Evolutionary conservation across 2,797 vertebrate species (phyloP).

Genomic region (Rhincodon typus): DNA sequence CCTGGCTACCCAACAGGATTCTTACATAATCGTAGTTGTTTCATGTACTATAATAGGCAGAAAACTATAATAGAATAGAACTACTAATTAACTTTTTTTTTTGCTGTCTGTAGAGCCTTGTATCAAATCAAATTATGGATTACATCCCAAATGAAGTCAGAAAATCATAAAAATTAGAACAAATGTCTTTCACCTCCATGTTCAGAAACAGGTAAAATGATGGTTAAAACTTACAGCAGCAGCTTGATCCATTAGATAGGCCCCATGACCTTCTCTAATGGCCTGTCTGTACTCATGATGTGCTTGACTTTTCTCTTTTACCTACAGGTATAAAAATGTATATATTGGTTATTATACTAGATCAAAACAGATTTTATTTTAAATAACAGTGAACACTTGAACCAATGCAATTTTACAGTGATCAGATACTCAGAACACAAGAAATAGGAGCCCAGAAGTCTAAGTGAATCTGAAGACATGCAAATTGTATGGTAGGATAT

Average conservation of each 20-base stretch:
- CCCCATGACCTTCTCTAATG: slow-evolving; percentile 67
- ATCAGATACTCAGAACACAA: not conserved
- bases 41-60: not conserved
- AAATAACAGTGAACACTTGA: not conserved
- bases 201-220: not conserved
- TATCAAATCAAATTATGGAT: not conserved
- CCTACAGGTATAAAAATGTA: slow-evolving; percentile 51
- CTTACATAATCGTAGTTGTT: not conserved
- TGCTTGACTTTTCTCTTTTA: slow-evolving; percentile 77
- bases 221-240: slow-evolving; percentile 57
- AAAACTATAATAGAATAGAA: not conserved
- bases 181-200: not conserved
- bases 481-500: slow-evolving; percentile 13
- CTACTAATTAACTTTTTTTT: not conserved
- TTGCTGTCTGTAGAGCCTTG: not conserved
- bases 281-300: slow-evolving; percentile 68
- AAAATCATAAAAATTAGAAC: not conserved
- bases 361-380: slow-evolving; percentile 1
- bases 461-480: not conserved
- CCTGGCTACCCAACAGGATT: not conserved
- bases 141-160: not conserved
- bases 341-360: slow-evolving; percentile 25
- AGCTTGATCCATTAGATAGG: slow-evolving; percentile 86
- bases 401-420: not conserved
- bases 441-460: not conserved